A percentile compares a stretch with the other conserved stretches of the same genome.
phyloP scores from a whole-genome alignment of 1,140 invertebrate genomes.

The Plectrocnemia conspersa region DNA sequence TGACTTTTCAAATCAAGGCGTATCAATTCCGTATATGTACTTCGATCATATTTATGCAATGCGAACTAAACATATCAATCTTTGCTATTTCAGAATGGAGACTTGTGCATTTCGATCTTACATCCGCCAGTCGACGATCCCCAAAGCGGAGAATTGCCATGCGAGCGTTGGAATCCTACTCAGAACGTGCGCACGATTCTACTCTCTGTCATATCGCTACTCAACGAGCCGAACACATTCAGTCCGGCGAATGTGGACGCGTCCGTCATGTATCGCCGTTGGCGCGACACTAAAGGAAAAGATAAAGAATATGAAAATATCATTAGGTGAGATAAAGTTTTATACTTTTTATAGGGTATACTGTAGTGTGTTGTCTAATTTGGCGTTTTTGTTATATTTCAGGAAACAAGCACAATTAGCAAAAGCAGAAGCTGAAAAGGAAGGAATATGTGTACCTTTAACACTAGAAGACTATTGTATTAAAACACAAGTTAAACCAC shows the following conservation, averaged over 20 bases:
- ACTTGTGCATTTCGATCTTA: slow-evolving; percentile 98
- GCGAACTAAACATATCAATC: too few species aligned
- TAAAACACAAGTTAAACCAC: slow-evolving; percentile 79
- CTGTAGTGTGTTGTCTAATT: not conserved
- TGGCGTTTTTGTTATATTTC: slow-evolving; percentile 37
- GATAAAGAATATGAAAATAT: slow-evolving; percentile 99
- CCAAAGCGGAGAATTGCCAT: slow-evolving; percentile 96
- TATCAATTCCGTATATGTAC: too few species aligned
- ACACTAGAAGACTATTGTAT: slow-evolving; percentile 98
- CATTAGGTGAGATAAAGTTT: slow-evolving; percentile 69
- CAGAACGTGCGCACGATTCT: slow-evolving; percentile 98
- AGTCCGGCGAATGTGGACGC: slow-evolving; percentile 99
- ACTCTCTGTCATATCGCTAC: slow-evolving; percentile 94
- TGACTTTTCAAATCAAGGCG: too few species aligned
- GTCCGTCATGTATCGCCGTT: slow-evolving; percentile 98
- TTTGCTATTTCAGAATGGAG: slow-evolving; percentile 95
- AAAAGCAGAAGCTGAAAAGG: slow-evolving; percentile 89
- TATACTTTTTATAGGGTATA: not conserved
- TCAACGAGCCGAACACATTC: slow-evolving; percentile 99
- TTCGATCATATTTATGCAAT: too few species aligned
- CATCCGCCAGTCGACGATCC: slow-evolving; percentile 99
- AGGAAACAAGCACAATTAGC: slow-evolving; percentile 96
- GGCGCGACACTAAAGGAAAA: slow-evolving; percentile 96
- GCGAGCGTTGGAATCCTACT: slow-evolving; percentile 99
- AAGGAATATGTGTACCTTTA: slow-evolving; percentile 93